These are phyloP conservation scores for Pantelozetes paolii DNA, from an alignment of 2,888 invertebrate genomes.

Conservation along the genomic window DNA sequence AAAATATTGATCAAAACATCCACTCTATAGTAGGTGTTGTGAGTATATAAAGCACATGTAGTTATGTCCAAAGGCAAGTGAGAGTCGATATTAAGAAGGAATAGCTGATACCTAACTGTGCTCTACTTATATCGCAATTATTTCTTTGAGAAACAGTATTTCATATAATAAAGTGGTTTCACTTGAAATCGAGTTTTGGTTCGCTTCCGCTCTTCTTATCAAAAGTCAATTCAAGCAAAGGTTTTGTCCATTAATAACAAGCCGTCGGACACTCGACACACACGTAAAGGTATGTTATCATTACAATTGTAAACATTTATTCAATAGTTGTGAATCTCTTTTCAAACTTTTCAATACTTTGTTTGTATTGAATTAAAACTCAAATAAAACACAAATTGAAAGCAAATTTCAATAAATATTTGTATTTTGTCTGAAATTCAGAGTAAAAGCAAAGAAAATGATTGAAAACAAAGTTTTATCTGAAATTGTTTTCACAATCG, in stretches of 20 bases:
- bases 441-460: neutral
- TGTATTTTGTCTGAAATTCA: neutral
- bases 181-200: neutral
- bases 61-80: neutral
- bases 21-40: slow-evolving; percentile 14
- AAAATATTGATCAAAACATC: slow-evolving; percentile 20
- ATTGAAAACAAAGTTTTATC: neutral
- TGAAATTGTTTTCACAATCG: neutral
- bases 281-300: no score
- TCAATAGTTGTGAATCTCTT: no score
- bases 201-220: neutral
- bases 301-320: no score
- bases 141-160: neutral
- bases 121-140: neutral
- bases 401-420: no score
- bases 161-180: neutral
- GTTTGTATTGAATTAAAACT: no score
- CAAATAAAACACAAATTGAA: no score
- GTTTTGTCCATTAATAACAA: no score
- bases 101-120: no score
- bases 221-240: neutral
- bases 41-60: slow-evolving; percentile 35
- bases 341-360: no score
- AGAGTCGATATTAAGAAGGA: neutral
- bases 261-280: no score